Evolutionary conservation across 2,797 vertebrate genomes (phyloP), one percentile per base, ranked within the genome.

Genomic region (Myotis daubentonii): DNA sequence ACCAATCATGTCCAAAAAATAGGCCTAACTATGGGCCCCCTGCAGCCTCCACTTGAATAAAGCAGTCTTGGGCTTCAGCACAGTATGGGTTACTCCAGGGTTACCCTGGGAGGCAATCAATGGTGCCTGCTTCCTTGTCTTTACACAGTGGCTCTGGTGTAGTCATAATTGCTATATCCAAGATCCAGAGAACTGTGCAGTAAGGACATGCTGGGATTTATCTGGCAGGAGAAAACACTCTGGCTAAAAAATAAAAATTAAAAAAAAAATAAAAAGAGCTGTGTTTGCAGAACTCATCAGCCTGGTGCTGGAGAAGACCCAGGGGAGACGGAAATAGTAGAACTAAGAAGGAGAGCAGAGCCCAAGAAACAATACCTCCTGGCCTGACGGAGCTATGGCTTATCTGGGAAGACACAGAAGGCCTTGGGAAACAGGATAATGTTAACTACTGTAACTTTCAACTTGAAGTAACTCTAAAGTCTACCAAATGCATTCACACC

Each of bases 151-250:
- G 53, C 68, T 79, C 83, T 91, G 17, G 38, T 66, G 33, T 87
- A 60, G 66, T 94, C 22, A 36, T 93, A 89, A 85, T 91, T 86
- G 41, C 15, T 66, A 44, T 22, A 88, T 66, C 81, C 41, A 28
- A 51, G 65, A 87, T 53, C 22, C 76, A 95, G n/a, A 89, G 44
- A 78, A 51, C 20, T 76, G n/a, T 51, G 44, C 1, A 68, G 20
- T 41, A 22, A 17, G 44, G 51, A 49, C 53, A 87, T 76, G 13
- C 36, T 89, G 57, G 12, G 33, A 76, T 89, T 95, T 89, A 78
- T 88, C 70, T 68, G 36, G 51, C 51, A 80, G 90, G 41, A 88
- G 25, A 91, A 83, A 89, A 60, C 28, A 83, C 10, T 53, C 66
- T 80, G 25, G 55, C 12, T 79, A 89, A 83, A 16, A 71, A 44